These are phyloP conservation scores for Monoplex corrugatus DNA, from an alignment of 2,888 invertebrate genomes.

Conservation along the genomic window DNA sequence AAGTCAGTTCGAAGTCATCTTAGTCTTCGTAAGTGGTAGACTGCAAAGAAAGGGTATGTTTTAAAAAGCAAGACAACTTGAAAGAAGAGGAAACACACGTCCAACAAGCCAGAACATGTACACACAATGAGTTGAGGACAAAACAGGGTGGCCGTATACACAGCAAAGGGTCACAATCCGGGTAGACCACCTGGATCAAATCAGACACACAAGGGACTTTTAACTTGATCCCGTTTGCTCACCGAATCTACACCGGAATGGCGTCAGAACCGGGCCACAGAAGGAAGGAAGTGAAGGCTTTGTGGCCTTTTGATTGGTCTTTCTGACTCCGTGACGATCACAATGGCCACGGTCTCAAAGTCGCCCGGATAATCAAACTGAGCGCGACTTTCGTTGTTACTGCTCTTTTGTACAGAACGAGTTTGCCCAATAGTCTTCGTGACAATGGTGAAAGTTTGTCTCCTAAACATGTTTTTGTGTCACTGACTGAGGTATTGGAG, in stretches of 20 bases:
- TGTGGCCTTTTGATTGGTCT: constrained; percentile 37
- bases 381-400: neutral
- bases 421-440: too few species aligned
- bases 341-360: constrained; percentile 28
- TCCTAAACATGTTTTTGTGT: too few species aligned
- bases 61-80: too few species aligned
- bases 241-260: constrained; percentile 4
- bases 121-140: too few species aligned
- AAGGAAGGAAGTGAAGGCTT: constrained; percentile 29
- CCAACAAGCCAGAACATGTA: too few species aligned
- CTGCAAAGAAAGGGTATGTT: too few species aligned
- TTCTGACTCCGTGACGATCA: constrained; percentile 29
- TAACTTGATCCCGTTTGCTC: constrained; percentile 11
- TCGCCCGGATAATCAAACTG: neutral
- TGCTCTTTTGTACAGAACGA: too few species aligned
- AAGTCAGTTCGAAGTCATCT: too few species aligned
- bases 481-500: too few species aligned
- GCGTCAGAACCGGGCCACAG: constrained; percentile 5
- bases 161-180: neutral
- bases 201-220: neutral
- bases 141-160: neutral
- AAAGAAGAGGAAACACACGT: too few species aligned
- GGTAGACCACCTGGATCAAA: neutral
- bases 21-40: too few species aligned
- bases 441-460: too few species aligned